Percentiles rank a stretch among this genome's conserved stretches.
These are phyloP conservation scores for Lamellibrachia luymesi DNA, from an alignment of 1,140 invertebrate species.

Conservation along the genomic window DNA sequence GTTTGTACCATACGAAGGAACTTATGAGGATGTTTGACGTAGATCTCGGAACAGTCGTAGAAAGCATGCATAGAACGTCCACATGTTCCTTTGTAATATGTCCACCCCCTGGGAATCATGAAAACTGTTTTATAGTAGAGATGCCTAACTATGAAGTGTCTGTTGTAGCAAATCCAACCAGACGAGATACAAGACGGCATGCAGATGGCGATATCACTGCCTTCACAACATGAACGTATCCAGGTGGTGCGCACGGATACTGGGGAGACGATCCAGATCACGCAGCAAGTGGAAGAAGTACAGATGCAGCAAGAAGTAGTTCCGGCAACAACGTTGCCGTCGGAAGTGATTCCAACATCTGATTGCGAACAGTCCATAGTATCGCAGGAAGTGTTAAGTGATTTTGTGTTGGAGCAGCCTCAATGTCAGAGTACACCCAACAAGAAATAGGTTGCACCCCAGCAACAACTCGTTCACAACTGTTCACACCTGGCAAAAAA, in stretches of 20 bases:
- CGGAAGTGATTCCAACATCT: neutral
- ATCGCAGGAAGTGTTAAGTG: neutral
- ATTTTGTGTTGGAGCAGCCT: neutral
- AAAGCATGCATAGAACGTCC: too few species aligned
- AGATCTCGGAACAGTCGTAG: too few species aligned
- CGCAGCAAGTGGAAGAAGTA: neutral
- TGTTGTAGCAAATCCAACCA: conserved; percentile 28
- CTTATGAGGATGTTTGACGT: too few species aligned
- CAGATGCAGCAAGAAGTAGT: neutral
- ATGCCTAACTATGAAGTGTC: conserved; percentile 30
- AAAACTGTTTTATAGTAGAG: neutral
- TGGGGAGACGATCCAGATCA: conserved; percentile 34
- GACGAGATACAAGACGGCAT: conserved; percentile 21
- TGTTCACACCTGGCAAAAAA: neutral
- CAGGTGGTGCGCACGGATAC: conserved; percentile 45
- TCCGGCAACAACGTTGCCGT: neutral
- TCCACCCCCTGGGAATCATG: too few species aligned
- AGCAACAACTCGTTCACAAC: neutral
- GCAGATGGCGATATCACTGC: conserved; percentile 21
- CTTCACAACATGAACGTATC: conserved; percentile 27
- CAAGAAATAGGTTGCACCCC: neutral
- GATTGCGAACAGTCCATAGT: neutral
- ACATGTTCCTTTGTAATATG: too few species aligned
- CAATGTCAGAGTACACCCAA: neutral
- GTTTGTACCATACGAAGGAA: too few species aligned